phyloP scores from a whole-genome alignment of 2,113 vertebrate species.

The Melanerpes formicivorus region DNA sequence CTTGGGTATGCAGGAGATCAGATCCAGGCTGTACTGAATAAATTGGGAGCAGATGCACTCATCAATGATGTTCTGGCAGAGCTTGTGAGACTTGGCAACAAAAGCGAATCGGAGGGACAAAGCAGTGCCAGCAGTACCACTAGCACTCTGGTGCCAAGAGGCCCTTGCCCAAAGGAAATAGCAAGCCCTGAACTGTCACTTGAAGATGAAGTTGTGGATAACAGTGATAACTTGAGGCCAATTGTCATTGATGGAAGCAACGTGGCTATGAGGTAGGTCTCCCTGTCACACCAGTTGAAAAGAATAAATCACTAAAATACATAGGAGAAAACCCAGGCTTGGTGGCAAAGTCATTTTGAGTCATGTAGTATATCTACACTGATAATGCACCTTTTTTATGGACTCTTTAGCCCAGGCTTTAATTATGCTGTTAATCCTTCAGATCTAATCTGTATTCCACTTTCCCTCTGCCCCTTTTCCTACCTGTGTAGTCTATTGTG shows the following conservation, averaged over 20 bases:
- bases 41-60: conserved; percentile 90
- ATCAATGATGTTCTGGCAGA: conserved; percentile 97
- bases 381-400: neutral
- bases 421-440: neutral
- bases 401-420: neutral
- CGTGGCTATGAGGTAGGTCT: conserved; percentile 94
- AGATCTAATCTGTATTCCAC: neutral
- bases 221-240: conserved; percentile 91
- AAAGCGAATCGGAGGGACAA: conserved; percentile 88
- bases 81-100: conserved; percentile 94
- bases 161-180: conserved; percentile 84
- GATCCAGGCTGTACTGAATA: conserved; percentile 93
- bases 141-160: conserved; percentile 70
- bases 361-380: neutral
- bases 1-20: conserved; percentile 94
- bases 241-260: conserved; percentile 97
- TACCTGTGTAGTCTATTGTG: neutral
- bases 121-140: conserved; percentile 61
- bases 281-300: neutral
- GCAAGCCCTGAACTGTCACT: conserved; percentile 89
- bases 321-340: neutral
- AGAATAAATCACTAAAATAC: neutral
- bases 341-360: neutral
- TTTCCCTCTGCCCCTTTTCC: neutral
- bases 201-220: conserved; percentile 90